A percentile compares a stretch with the other conserved stretches of the same genome.
phyloP scores from a whole-genome alignment of 2,113 vertebrate genomes.

The Sterrhoptilus dennistouni region DNA sequence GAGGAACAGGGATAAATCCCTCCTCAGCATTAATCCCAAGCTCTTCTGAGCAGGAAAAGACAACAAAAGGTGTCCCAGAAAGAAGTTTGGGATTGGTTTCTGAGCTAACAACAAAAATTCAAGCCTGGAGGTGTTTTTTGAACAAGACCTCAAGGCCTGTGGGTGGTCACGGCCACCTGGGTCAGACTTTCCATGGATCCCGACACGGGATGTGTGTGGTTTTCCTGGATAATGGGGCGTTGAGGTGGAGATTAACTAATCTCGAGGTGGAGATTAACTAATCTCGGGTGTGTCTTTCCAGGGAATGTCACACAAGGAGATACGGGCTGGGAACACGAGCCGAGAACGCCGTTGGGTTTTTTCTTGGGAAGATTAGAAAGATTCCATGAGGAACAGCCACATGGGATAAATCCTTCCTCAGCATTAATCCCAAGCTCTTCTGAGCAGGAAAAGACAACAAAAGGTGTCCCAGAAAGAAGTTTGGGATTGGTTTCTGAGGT shows the following conservation, averaged over 20 bases:
- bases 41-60: background rate
- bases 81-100: background rate
- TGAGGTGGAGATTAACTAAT: background rate
- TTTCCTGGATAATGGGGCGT: background rate
- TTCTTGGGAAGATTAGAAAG: no score
- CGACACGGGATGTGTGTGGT: background rate
- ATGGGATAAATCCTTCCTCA: background rate
- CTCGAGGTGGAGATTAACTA: background rate
- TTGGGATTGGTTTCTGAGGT: background rate
- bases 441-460: background rate
- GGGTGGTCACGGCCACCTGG: background rate
- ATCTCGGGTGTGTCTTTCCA: background rate
- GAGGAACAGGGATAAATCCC: background rate
- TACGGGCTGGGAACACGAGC: rapidly evolving
- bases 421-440: background rate
- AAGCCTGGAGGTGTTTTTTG: background rate
- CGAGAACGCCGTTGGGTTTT: rapidly evolving
- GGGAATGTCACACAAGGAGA: background rate
- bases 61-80: background rate
- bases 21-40: rapidly evolving
- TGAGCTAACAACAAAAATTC: background rate
- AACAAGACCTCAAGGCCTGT: background rate
- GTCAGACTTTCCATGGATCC: constrained; percentile 39
- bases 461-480: background rate
- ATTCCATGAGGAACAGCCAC: background rate